phyloP scores from a whole-genome alignment of 2,797 vertebrate genomes.

The Enteromius treurensis region DNA sequence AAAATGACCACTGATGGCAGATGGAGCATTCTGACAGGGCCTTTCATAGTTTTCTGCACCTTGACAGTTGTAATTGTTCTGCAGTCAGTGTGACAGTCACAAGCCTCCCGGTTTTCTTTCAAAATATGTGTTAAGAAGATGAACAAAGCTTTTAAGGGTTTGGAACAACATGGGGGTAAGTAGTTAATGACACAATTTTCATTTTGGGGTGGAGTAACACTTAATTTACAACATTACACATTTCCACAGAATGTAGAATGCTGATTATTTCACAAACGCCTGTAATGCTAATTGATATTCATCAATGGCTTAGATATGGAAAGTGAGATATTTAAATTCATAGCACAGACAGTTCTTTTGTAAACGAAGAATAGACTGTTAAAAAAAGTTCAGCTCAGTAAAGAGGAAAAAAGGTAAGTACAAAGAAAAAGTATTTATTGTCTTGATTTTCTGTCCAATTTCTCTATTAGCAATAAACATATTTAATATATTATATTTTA shows the following conservation, averaged over 20 bases:
- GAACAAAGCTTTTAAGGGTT: too few relatives aligned
- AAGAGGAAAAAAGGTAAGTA: background rate
- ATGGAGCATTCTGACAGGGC: too few relatives aligned
- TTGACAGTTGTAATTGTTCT: too few relatives aligned
- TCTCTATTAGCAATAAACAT: too few relatives aligned
- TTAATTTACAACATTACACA: constrained; percentile 12
- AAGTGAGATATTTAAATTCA: constrained; percentile 1
- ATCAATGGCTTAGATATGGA: constrained; percentile 45
- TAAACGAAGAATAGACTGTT: constrained; percentile 3
- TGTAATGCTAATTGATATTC: constrained; percentile 70
- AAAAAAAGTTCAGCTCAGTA: background rate
- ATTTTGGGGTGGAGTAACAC: too few relatives aligned
- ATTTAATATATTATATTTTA: background rate
- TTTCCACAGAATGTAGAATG: constrained; percentile 7
- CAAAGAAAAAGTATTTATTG: background rate
- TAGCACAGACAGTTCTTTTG: constrained; percentile 6
- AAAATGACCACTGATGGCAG: too few relatives aligned
- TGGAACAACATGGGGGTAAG: too few relatives aligned
- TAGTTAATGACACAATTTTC: too few relatives aligned
- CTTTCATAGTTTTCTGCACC: too few relatives aligned
- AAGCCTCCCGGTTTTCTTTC: too few relatives aligned
- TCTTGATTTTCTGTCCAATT: background rate
- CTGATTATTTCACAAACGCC: constrained; percentile 53
- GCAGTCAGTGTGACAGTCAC: too few relatives aligned
- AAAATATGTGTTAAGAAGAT: too few relatives aligned